These are phyloP conservation scores for Empidonax traillii DNA, from an alignment of 2,113 vertebrate species.

Conservation along the genomic window DNA sequence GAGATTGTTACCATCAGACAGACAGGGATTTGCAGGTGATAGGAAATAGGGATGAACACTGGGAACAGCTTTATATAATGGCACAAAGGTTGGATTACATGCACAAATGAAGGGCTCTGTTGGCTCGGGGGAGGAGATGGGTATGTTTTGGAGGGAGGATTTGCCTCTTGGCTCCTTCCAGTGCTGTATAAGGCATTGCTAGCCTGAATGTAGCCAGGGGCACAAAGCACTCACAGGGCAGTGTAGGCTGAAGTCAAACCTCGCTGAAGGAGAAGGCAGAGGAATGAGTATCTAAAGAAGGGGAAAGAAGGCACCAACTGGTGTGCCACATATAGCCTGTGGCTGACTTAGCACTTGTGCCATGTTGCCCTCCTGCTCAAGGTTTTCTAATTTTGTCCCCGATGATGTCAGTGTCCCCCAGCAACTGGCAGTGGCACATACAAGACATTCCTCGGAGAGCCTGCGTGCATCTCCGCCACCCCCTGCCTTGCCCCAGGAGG, in stretches of 20 bases:
- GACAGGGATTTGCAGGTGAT: background rate
- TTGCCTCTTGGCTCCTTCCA: background rate
- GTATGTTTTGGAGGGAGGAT: background rate
- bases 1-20: background rate
- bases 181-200: background rate
- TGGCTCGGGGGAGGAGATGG: background rate
- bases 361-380: constrained; percentile 27
- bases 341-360: constrained; percentile 68
- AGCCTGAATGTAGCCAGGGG: background rate
- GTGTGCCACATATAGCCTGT: constrained; percentile 41
- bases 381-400: constrained; percentile 75
- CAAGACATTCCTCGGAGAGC: constrained; percentile 4
- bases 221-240: background rate
- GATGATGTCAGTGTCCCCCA: constrained; percentile 24
- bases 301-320: constrained; percentile 62
- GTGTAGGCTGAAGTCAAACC: background rate
- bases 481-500: background rate
- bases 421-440: constrained; percentile 11
- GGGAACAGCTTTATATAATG: background rate
- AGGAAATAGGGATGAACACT: background rate
- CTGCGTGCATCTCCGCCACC: fast-evolving
- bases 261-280: background rate
- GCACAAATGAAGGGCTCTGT: background rate
- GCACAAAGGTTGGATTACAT: background rate
- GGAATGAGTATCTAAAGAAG: background rate